Base-by-base conservation (phyloP, 2,888 invertebrate species). In the Scotopteryx bipunctaria region DNA sequence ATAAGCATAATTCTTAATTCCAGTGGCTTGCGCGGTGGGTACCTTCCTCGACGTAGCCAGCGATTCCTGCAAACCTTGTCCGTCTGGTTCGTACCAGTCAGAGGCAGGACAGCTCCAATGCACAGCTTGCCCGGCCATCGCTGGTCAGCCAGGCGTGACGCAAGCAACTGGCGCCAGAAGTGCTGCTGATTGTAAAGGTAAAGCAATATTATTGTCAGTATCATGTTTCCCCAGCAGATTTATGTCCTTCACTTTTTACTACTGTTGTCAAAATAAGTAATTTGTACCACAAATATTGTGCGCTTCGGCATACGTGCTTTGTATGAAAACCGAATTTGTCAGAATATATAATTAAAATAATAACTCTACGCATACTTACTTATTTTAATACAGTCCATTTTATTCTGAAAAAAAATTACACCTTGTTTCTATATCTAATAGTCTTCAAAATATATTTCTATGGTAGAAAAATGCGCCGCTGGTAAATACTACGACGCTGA, bases 401-500 rank as follows among this genome's bases (percentile, higher is more conserved):
- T n/a, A n/a, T n/a, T n/a, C n/a, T n/a, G n/a, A n/a, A n/a, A n/a
- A n/a, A n/a, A 27, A 4, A n/a, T 21, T 9, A 23, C 23, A 25
- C 9, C 25, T 25, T 25, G 23, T 23, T 21, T n/a, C 2, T n/a
- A 1, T 1, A 4, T 23, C 5, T 5, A n/a, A 23, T 23, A n/a
- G 6, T 29, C 15, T 15, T 38, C 14, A 9, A 9, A 2, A 16
- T 27, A 2, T 11, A 35, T 44, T n/a, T 9, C 8, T 11, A 37
- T 68, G 66, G 0, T 71, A 94, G 98, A 98, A 85, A 94, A 96
- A 59, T 99, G 98, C 76, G 96, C 97, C 2, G 95, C 97, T 54
- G 98, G 98, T 54, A 97, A 98, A 88, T 98, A 95, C 85, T 97
- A 97, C 83, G 97, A 98, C 73, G 95, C 96, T 27, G 94, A 94